Base-by-base conservation (phyloP, 2,888 invertebrate genomes). In the Zonitis immaculata region DNA sequence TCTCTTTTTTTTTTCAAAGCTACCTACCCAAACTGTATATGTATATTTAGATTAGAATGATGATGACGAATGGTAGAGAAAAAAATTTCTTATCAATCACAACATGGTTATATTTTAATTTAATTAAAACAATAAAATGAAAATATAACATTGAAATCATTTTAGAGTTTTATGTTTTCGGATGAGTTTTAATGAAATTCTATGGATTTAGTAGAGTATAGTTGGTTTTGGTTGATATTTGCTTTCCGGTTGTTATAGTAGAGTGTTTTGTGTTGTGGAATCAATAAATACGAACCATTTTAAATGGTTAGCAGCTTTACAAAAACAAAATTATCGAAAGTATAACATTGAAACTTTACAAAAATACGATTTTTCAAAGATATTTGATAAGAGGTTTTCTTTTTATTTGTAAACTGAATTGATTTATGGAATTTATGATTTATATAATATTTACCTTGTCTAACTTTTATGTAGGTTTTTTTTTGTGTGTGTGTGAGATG, bases 381-480 rank as follows among this genome's bases (percentile, higher is more conserved):
- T 59, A 42, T 53, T 14, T n/a, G 32, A 32, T 32, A 32, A 32
- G 14, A 14, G 14, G 32, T n/a, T 32, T 14, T 32, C 1, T 7
- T 14, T 4, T 22, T 22, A 22, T 22, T 26, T 26, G 5, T 7
- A 18, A 20, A 4, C 20, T 6, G 48, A 50, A 57, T 60, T 60
- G 60, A 60, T 60, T 60, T 60, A 60, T 57, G 58, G 52, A 51
- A 44, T 39, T 27, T 51, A 57, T 60, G 60, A 60, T 60, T 60
- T 60, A 60, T n/a, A n/a, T 60, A 60, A 58, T 58, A 54, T 56
- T 57, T 58, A 52, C 49, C 27, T 35, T 12, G 44, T n/a, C n/a
- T 16, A 51, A 51, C 45, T 49, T 55, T 51, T 49, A 4, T 6
- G 20, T 9, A 18, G 39, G 11, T 6, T 39, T 39, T 39, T 39